A percentile compares a stretch with the other conserved stretches of the same genome.
Evolutionary conservation across 2,888 invertebrate species (phyloP).

Genomic region (Neoscelio sp.): DNA sequence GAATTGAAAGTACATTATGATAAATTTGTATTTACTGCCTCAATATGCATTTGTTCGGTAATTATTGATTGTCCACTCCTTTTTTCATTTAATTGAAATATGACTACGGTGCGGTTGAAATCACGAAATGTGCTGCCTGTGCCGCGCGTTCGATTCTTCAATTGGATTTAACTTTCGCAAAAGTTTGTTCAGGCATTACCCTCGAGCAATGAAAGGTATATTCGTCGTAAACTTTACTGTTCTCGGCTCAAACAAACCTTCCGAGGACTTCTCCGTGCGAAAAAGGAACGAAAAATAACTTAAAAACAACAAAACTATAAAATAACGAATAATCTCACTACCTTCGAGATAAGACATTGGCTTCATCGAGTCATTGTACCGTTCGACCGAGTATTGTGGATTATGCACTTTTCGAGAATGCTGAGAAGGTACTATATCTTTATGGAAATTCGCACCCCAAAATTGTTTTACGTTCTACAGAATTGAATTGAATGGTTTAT

Average conservation of each 20-base stretch:
- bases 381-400: neutral
- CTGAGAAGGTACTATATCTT: neutral
- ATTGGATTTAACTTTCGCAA: constrained; percentile 60
- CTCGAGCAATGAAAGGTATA: constrained; percentile 58
- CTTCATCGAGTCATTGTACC: constrained; percentile 8
- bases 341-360: constrained; percentile 25
- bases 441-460: too few species aligned
- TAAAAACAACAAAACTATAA: constrained; percentile 27
- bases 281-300: constrained; percentile 15
- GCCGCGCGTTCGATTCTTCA: constrained; percentile 57
- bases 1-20: too few species aligned
- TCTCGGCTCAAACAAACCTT: constrained; percentile 43
- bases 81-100: constrained; percentile 54
- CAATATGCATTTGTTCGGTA: neutral
- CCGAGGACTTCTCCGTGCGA: constrained; percentile 31
- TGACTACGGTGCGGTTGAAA: constrained; percentile 36
- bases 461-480: too few species aligned
- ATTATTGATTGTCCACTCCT: neutral
- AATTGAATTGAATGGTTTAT: too few species aligned
- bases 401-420: neutral
- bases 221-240: constrained; percentile 58
- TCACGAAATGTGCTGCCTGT: constrained; percentile 49
- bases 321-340: constrained; percentile 17
- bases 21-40: neutral
- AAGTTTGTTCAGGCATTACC: constrained; percentile 63